Base-by-base conservation (phyloP, 2,113 vertebrate species). In the Sigmodon hispidus region DNA sequence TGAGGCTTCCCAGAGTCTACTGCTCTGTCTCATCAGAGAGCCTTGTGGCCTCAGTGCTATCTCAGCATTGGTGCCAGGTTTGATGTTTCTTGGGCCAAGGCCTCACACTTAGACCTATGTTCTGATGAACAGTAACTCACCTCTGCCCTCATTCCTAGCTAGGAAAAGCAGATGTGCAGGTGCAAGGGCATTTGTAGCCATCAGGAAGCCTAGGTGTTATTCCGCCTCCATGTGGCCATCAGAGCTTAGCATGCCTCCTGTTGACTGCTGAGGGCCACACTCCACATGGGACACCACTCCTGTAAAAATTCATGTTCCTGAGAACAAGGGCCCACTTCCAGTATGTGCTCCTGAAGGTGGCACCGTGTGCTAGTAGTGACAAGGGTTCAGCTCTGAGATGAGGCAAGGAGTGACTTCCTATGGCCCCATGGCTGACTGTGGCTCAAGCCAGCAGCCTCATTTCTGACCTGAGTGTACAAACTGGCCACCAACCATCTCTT, bases 171-270 rank as follows among this genome's bases (percentile, higher is more conserved):
- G 48, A 80, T 63, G 22, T 1, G 63, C 31, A 36, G 45, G 12
- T 1, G 2, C 1, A n/a, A 73, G n/a, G 3, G 2, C 4, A 43
- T 29, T 0, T 1, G 22, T 1, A 9, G 5, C 21, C 4, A 22
- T 2, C 24, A 1, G 31, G 67, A 4, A 11, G 5, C 3, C 75
- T 31, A 73, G 15, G 0, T 7, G 5, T 19, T 34, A 2, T 19
- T 29, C 24, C 34, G 50, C 0, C 0, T 52, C 48, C 0, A 0
- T 0, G 40, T 13, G 5, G 40, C 52, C 52, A 1, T 21, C 45
- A 2, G 7, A 9, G 43, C 7, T 1, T 43, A 24, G 43, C 0
- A 0, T 4, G 88, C 76, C 67, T 34, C 36, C 36, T 24, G 0
- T 1, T 6, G 43, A 21, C 67, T 50, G 0, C 55, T 0, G 0